Percentiles rank a stretch among this genome's conserved stretches.
Evolutionary conservation across 1,140 invertebrate genomes (phyloP).

Genomic region (Trichonephila clavipes): DNA sequence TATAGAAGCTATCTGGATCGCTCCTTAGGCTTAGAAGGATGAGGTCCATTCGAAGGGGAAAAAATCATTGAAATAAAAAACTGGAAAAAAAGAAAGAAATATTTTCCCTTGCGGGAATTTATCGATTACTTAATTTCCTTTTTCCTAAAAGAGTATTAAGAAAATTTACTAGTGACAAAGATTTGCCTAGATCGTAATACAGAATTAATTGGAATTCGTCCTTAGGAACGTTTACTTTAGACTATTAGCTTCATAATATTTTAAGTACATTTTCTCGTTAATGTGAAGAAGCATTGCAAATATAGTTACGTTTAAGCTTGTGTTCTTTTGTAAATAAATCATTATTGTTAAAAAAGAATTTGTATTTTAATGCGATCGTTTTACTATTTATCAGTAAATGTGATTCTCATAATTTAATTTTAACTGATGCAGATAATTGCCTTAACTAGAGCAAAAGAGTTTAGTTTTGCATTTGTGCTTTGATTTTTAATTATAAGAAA

Average conservation of each 20-base stretch:
- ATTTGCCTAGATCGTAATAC: neutral
- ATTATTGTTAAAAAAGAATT: too few relatives aligned
- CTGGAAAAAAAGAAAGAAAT: slow-evolving; percentile 7
- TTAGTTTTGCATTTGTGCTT: too few relatives aligned
- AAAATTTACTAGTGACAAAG: slow-evolving; percentile 45
- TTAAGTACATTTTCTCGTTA: neutral
- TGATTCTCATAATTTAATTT: too few relatives aligned
- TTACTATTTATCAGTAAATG: too few relatives aligned
- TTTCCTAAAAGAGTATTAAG: slow-evolving; percentile 37
- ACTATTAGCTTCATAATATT: neutral
- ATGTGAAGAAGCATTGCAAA: neutral
- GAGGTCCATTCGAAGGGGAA: slow-evolving; percentile 14
- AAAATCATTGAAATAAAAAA: neutral
- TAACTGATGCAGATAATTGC: too few relatives aligned
- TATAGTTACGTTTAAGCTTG: neutral
- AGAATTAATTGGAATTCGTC: slow-evolving; percentile 11
- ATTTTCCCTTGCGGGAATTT: slow-evolving; percentile 64
- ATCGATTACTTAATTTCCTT: slow-evolving; percentile 65
- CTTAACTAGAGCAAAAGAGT: too few relatives aligned
- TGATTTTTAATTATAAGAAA: too few relatives aligned
- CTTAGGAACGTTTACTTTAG: neutral
- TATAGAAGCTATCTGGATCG: slow-evolving; percentile 72
- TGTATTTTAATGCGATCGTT: too few relatives aligned
- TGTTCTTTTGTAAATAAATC: too few relatives aligned
- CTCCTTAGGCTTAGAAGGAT: slow-evolving; percentile 33